Evolutionary conservation across 2,888 invertebrate genomes (phyloP), one percentile per base, ranked within the genome.

Genomic region (Zygaena filipendulae): DNA sequence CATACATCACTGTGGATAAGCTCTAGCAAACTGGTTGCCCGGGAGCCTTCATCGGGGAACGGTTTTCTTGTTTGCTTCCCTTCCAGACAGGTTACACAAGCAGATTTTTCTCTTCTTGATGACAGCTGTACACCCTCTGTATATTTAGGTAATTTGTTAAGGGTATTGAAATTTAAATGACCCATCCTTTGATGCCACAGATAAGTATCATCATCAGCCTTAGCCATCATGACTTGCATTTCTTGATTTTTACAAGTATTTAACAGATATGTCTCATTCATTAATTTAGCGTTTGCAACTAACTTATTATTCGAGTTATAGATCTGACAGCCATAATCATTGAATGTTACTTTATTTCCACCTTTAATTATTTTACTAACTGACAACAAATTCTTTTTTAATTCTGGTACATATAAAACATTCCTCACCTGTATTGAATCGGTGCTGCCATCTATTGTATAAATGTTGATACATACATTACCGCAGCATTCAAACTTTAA

Each of bases 1-100:
- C 31, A 39, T 5, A 40, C 23, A 21, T 35, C 39, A 10, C 31
- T 26, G n/a, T 32, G 32, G 4, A 38, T 48, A 45, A 33, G 39
- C 41, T 36, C 38, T 16, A 30, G 21, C 8, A 13, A 13, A 8
- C 39, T 46, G 51, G 46, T 11, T 46, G 36, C 35, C 4, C 35
- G 24, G 27, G 33, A 32, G 18, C 36, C 38, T 24, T 29, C 30
- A 32, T 14, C 21, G 7, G 27, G 25, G 19, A 42, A 38, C 14
- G 38, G 30, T 24, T 29, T 22, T 18, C 35, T 30, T 2, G 28
- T 27, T 8, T 30, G 33, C 22, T 38, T 35, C 2, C 34, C 34
- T 28, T 39, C 35, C n/a, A 31, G 14, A 21, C 35, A 36, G 6
- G 32, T 32, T 2, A 35, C 12, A 24, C 32, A 35, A 11, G 23